These are phyloP conservation scores for Pyrrhura leucotis DNA, from an alignment of 2,797 vertebrate species.

Conservation along the genomic window DNA sequence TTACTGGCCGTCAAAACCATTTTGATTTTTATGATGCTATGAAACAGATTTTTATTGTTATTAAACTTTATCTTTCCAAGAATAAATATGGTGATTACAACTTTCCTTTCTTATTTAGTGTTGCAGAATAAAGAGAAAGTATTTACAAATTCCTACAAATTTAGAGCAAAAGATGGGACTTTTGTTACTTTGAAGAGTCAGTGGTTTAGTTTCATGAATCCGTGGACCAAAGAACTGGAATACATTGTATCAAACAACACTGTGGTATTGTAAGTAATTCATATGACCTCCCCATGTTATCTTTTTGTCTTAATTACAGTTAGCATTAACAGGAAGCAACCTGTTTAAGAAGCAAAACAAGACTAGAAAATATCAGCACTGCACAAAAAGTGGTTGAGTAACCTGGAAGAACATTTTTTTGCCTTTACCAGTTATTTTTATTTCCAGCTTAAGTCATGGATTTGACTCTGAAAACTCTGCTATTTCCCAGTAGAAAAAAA, in stretches of 20 bases:
- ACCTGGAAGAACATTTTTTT: background rate
- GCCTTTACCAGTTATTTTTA: background rate
- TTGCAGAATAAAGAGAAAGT: constrained; percentile 95
- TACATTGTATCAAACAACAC: constrained; percentile 96
- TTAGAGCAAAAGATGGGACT: constrained; percentile 92
- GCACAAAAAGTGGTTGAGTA: background rate
- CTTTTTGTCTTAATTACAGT: background rate
- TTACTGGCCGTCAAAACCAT: background rate
- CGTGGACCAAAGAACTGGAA: constrained; percentile 98
- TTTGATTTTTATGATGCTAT: background rate
- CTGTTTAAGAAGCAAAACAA: background rate
- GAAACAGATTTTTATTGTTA: background rate
- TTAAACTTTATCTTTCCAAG: background rate
- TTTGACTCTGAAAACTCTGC: background rate
- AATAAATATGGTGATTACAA: background rate
- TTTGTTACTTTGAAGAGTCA: constrained; percentile 93
- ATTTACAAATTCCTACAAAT: constrained; percentile 92
- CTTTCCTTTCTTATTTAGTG: constrained; percentile 77
- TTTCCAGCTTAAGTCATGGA: background rate
- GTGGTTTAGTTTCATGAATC: constrained; percentile 98
- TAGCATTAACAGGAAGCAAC: background rate
- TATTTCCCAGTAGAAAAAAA: background rate
- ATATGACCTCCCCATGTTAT: background rate
- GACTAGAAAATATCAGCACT: background rate
- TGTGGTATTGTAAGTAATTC: constrained; percentile 91